Percentiles rank a stretch among this genome's conserved stretches.
Conservation (phyloP, 92 coral and sea anemone genomes). For the Epizoanthus ramosus region DNA sequence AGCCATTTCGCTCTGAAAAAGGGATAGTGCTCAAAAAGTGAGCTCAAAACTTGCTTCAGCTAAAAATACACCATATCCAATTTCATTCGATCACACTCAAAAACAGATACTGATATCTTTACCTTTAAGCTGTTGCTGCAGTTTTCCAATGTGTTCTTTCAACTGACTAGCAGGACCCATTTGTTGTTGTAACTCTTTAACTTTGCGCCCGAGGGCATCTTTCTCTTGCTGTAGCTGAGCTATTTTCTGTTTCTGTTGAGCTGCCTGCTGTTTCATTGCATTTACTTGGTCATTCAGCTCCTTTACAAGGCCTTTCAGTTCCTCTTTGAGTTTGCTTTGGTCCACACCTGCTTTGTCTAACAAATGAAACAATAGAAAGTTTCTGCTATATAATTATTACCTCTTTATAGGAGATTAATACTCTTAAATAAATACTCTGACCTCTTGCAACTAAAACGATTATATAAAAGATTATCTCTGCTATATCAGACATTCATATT, state of each 20-base stretch:
- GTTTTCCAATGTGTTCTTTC: conserved; percentile 60
- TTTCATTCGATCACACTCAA: not conserved
- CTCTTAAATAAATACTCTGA: too few species aligned
- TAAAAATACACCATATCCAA: not conserved
- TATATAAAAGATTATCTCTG: too few species aligned
- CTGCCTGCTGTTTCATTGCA: conserved; percentile 68
- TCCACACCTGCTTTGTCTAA: conserved; percentile 61
- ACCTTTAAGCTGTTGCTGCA: conserved; percentile 89
- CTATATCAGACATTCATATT: too few species aligned
- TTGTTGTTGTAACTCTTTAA: conserved; percentile 69
- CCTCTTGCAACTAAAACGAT: too few species aligned
- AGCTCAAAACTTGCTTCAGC: too few species aligned
- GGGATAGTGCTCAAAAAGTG: too few species aligned
- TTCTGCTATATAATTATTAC: not conserved
- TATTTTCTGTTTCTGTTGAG: conserved; percentile 69
- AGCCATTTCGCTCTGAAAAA: not conserved
- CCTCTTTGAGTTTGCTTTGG: conserved; percentile 74
- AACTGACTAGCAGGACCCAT: conserved; percentile 59
- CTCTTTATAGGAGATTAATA: not conserved
- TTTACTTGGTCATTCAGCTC: conserved; percentile 78
- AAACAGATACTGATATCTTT: not conserved
- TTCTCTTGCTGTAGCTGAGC: conserved; percentile 78
- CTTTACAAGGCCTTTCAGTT: conserved; percentile 81
- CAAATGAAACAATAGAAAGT: not conserved
- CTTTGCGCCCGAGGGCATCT: conserved; percentile 64